Base-by-base conservation (phyloP, 2,888 invertebrate genomes). In the Lithodes maja region DNA sequence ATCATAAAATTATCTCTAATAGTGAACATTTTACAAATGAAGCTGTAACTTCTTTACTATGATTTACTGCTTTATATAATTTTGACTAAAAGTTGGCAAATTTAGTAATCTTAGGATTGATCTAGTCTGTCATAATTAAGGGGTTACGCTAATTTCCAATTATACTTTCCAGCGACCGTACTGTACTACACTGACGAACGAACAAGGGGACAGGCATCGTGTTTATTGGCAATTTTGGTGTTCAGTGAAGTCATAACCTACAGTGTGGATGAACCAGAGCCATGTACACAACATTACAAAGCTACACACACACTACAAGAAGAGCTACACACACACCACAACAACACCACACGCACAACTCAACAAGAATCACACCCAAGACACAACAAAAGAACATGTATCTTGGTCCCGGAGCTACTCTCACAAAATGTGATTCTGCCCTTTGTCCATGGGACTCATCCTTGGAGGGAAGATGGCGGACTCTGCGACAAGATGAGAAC, bases 211-310 rank as follows among this genome's bases (percentile, higher is more conserved):
- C 88, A 89, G 61, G 84, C 81, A n/a, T 85, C 85, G 3, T 89
- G 89, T 50, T 77, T 89, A 9, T 33, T 89, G 82, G 89, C 89
- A 15, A 75, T 89, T 12, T 78, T 89, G n/a, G 15, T 89, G 33
- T 81, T 86, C 61, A 82, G 68, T 69, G 85, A 89, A 33, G 52
- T 88, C 74, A 89, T 89, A 52, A 50, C 5, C 3, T 79, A 54
- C 49, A 77, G 17, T 52, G 68, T 52, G 49, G 33, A 49, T 2
- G 17, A 77, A 15, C 7, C 1, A 15, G 33, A 33, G 33, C 33
- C 33, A 33, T 33, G 33, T 61, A 61, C 5, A 61, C 7, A 61
- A 61, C 61, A 61, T 7, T 61, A 12, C 12, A 5, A 61, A 61
- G 61, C 61, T 61, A 33, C 33, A 33, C 33, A 33, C 33, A 33